Conservation (phyloP, 2,888 invertebrate genomes). For the Ecliptopera silaceata region DNA sequence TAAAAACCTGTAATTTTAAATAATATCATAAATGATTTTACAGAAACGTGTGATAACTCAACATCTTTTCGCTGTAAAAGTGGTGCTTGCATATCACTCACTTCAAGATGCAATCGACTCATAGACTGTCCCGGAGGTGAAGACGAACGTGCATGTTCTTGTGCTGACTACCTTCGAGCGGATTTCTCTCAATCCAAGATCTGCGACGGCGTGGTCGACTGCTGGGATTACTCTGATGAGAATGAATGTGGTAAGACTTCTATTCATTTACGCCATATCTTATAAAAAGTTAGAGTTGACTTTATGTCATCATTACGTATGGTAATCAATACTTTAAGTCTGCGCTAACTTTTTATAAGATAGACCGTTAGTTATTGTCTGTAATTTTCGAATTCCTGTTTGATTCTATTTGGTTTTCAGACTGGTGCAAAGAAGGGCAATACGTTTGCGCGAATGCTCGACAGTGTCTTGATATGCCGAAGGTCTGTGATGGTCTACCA, state of each 20-base stretch:
- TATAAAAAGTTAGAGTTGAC: too few relatives aligned
- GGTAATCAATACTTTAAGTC: too few relatives aligned
- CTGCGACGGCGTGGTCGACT: slow-evolving; percentile 91
- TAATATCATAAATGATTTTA: slow-evolving; percentile 28
- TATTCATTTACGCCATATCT: neutral
- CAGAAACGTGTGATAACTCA: slow-evolving; percentile 71
- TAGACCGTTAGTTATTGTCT: too few relatives aligned
- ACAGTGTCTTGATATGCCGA: slow-evolving; percentile 85
- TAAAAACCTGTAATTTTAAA: neutral
- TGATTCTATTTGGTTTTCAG: slow-evolving; percentile 63
- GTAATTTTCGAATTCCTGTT: too few relatives aligned
- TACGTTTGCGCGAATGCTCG: slow-evolving; percentile 89
- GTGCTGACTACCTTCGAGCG: slow-evolving; percentile 88
- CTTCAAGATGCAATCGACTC: slow-evolving; percentile 87
- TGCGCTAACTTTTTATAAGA: too few relatives aligned
- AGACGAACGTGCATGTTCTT: slow-evolving; percentile 88
- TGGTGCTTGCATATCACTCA: slow-evolving; percentile 85
- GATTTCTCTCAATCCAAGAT: slow-evolving; percentile 88
- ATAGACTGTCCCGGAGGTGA: slow-evolving; percentile 87
- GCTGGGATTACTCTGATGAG: slow-evolving; percentile 92
- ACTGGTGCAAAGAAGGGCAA: slow-evolving; percentile 88
- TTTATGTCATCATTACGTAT: too few relatives aligned
- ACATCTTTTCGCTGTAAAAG: slow-evolving; percentile 84
- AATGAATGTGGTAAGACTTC: slow-evolving; percentile 85
- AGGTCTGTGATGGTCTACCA: slow-evolving; percentile 87